A percentile compares a stretch with the other conserved stretches of the same genome.
Conservation (phyloP, 1,140 invertebrate species). For the Acyrthosiphon pisum region DNA sequence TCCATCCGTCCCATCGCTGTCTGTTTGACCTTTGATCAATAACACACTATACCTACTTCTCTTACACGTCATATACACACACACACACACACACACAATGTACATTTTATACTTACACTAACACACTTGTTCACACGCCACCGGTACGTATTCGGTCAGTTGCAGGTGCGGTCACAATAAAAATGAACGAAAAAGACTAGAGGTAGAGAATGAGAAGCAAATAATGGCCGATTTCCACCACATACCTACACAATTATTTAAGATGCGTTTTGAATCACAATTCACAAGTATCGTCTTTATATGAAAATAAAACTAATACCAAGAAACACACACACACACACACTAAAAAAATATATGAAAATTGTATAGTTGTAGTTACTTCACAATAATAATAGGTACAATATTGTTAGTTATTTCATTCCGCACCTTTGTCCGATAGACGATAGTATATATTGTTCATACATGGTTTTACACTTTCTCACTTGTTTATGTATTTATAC, state of each 20-base stretch:
- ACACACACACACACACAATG: no score
- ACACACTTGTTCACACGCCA: not conserved
- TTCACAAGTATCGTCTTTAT: not conserved
- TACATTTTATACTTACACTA: not conserved
- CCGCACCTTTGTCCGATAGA: not conserved
- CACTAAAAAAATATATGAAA: not conserved
- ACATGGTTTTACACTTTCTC: not conserved
- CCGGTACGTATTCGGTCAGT: not conserved
- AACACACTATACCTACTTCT: not conserved
- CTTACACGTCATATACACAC: not conserved
- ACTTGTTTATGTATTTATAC: not conserved
- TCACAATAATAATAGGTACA: not conserved
- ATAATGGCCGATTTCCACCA: not conserved
- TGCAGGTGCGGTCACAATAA: not conserved
- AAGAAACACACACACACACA: not conserved
- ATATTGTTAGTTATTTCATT: not conserved
- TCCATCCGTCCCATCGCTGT: conserved; percentile 8
- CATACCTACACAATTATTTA: not conserved
- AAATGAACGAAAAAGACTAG: not conserved
- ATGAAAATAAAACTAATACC: conserved; percentile 11
- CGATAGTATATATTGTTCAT: no score
- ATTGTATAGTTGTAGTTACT: not conserved
- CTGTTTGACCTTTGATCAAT: conserved; percentile 48
- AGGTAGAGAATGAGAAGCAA: not conserved
- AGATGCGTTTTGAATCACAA: not conserved